Percentiles rank a stretch among this genome's conserved stretches.
phyloP scores from a whole-genome alignment of 1,140 invertebrate genomes.

The Cherax quadricarinatus region DNA sequence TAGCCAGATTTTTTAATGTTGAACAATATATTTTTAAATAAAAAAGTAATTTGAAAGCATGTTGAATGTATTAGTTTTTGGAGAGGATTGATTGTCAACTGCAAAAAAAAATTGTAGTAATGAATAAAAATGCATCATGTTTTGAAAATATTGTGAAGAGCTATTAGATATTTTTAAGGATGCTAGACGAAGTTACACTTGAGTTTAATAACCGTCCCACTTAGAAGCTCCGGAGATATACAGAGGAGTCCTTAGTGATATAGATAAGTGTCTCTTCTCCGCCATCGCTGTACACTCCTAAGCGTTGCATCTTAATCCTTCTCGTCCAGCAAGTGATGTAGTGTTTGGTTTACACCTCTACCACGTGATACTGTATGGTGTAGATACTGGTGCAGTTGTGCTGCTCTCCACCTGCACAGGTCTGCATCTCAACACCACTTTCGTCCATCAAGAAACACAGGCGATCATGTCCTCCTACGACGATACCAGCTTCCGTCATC shows the following conservation, averaged over 20 bases:
- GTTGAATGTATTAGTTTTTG: not conserved
- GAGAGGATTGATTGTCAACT: not conserved
- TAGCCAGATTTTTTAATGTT: too few relatives aligned
- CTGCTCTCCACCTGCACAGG: too few relatives aligned
- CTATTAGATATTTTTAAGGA: not conserved
- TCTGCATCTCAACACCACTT: not conserved
- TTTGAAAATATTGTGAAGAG: not conserved
- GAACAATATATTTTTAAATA: too few relatives aligned
- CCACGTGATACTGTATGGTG: too few relatives aligned
- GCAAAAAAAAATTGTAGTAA: not conserved
- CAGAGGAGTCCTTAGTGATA: not conserved
- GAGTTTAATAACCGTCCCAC: not conserved
- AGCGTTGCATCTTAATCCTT: too few relatives aligned
- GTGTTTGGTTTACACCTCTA: too few relatives aligned
- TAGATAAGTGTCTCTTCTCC: not conserved
- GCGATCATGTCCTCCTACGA: conserved; percentile 64
- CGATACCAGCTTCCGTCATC: conserved; percentile 53
- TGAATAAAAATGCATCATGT: not conserved
- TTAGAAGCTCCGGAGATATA: not conserved
- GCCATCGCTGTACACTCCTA: too few relatives aligned
- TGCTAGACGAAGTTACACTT: not conserved
- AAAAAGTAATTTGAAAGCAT: too few relatives aligned
- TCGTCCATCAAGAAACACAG: conserved; percentile 7
- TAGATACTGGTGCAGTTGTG: too few relatives aligned
- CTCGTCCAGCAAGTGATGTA: too few relatives aligned